These are phyloP conservation scores for Synanthedon andrenaeformis DNA, from an alignment of 2,888 invertebrate species.

Conservation along the genomic window DNA sequence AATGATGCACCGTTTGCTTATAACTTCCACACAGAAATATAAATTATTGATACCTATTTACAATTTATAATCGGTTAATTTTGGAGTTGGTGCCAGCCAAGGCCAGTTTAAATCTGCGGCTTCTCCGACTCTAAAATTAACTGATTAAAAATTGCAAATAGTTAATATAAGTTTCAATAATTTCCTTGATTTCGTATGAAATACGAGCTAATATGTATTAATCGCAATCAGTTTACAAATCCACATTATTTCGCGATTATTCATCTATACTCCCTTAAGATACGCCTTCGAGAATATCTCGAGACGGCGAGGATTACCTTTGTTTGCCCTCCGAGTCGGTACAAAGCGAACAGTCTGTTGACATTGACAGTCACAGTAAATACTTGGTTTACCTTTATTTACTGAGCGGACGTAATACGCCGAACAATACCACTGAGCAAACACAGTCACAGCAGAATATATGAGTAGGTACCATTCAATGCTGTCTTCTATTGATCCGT, in stretches of 20 bases:
- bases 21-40: too few species aligned
- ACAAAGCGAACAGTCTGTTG: constrained; percentile 62
- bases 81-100: too few species aligned
- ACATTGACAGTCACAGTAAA: constrained; percentile 58
- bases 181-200: too few species aligned
- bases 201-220: too few species aligned
- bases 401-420: constrained; percentile 45
- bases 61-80: too few species aligned
- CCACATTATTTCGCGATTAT: neutral
- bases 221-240: neutral
- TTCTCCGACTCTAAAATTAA: too few species aligned
- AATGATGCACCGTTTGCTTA: too few species aligned
- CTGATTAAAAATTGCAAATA: too few species aligned
- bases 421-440: constrained; percentile 25
- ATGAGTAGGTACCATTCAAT: constrained; percentile 1
- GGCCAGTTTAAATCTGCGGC: too few species aligned
- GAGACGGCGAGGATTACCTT: constrained; percentile 31
- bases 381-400: constrained; percentile 62
- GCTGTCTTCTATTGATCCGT: neutral
- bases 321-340: constrained; percentile 52
- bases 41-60: too few species aligned
- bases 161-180: too few species aligned
- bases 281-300: constrained; percentile 11
- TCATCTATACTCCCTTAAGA: neutral
- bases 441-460: constrained; percentile 8